A percentile compares a stretch with the other conserved stretches of the same genome.
Conservation (phyloP, 2,797 vertebrate genomes). For the Kryptolebias ocellatus region DNA sequence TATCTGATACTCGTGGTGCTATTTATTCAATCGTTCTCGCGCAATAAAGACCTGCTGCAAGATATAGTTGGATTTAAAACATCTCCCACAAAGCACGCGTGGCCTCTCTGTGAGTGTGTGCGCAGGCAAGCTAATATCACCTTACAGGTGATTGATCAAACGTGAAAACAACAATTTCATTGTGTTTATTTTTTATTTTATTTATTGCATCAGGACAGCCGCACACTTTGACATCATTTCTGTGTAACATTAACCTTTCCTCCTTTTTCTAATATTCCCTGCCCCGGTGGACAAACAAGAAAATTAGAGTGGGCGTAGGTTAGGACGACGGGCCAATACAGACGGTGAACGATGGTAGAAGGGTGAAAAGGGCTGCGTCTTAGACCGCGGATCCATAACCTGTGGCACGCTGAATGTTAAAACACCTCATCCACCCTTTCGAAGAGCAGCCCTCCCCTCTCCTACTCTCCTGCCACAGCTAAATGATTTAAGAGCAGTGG, state of each 20-base stretch:
- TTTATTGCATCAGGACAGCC: not conserved
- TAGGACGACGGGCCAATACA: constrained; percentile 13
- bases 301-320: constrained; percentile 32
- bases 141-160: constrained; percentile 31
- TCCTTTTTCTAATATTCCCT: constrained; percentile 29
- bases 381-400: constrained; percentile 66
- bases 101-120: not conserved
- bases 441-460: constrained; percentile 36
- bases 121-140: not conserved
- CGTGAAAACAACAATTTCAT: constrained; percentile 40
- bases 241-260: constrained; percentile 59
- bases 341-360: constrained; percentile 22
- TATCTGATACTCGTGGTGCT: too few relatives aligned
- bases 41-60: too few relatives aligned
- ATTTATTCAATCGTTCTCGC: too few relatives aligned
- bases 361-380: constrained; percentile 43
- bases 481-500: constrained; percentile 44
- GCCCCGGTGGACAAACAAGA: constrained; percentile 49
- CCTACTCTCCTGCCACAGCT: constrained; percentile 36
- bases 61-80: constrained; percentile 19
- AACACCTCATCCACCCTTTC: constrained; percentile 62
- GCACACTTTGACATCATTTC: constrained; percentile 47
- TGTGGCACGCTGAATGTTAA: constrained; percentile 65
- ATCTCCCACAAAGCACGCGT: not conserved
- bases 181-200: constrained; percentile 25